phyloP scores from a whole-genome alignment of 2,888 invertebrate genomes.

The Camponotus fellah region DNA sequence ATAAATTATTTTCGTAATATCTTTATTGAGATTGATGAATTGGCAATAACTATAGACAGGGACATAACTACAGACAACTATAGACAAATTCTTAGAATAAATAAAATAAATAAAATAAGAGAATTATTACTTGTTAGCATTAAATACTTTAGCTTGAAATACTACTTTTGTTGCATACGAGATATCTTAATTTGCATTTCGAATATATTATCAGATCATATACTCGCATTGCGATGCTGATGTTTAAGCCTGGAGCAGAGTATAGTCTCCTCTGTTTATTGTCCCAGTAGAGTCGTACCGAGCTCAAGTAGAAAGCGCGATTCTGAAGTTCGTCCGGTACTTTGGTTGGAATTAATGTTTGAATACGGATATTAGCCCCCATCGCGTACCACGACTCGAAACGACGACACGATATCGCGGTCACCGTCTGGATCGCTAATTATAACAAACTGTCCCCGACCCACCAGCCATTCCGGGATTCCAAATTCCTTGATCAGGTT shows the following conservation, averaged over 20 bases:
- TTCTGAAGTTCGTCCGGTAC: slow-evolving; percentile 61
- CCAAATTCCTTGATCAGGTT: slow-evolving; percentile 52
- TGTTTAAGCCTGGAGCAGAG: slow-evolving; percentile 25
- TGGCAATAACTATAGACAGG: not conserved
- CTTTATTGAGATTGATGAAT: not conserved
- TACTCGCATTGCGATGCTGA: slow-evolving; percentile 32
- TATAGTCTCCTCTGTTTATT: slow-evolving; percentile 19
- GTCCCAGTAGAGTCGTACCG: slow-evolving; percentile 41
- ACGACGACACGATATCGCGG: slow-evolving; percentile 69
- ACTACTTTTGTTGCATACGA: not conserved
- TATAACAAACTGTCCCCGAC: slow-evolving; percentile 75
- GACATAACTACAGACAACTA: no score
- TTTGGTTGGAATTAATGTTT: slow-evolving; percentile 68
- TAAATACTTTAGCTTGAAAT: not conserved
- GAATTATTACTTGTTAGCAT: not conserved
- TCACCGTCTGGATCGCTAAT: slow-evolving; percentile 76
- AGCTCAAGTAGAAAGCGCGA: slow-evolving; percentile 43
- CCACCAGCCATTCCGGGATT: slow-evolving; percentile 65
- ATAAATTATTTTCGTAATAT: slow-evolving; percentile 33
- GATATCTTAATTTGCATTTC: not conserved
- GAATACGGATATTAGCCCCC: slow-evolving; percentile 70
- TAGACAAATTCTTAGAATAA: not conserved
- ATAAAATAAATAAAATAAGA: slow-evolving; percentile 18
- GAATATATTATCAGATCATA: slow-evolving; percentile 19
- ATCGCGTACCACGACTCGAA: slow-evolving; percentile 61